Evolutionary conservation across 2,113 vertebrate species (phyloP).

Genomic region (Polypterus senegalus): DNA sequence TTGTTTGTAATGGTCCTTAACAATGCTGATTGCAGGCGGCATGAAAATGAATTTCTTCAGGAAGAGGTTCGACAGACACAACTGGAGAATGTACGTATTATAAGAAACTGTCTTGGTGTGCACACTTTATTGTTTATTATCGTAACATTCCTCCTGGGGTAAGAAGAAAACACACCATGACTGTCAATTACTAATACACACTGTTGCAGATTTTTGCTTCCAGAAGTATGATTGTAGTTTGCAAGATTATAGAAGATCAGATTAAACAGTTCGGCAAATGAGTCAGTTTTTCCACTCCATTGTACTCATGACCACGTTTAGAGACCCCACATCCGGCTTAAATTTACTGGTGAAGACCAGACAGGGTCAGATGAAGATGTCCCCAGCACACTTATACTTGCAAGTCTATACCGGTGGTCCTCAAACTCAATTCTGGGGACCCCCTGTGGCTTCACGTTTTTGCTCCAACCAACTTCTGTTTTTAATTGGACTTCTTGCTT

Average conservation of each 20-base stretch:
- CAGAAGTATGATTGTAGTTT: background rate
- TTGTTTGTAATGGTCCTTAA: conserved; percentile 5
- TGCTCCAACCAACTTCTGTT: too few relatives aligned
- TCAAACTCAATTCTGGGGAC: too few relatives aligned
- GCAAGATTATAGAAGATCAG: background rate
- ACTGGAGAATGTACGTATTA: conserved; percentile 26
- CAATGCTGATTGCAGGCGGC: conserved; percentile 18
- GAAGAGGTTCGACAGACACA: conserved; percentile 18
- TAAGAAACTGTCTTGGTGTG: too few relatives aligned
- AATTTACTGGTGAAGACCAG: too few relatives aligned
- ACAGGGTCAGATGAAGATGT: too few relatives aligned
- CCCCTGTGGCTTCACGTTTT: too few relatives aligned
- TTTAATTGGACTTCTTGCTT: too few relatives aligned
- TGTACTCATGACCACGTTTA: too few relatives aligned
- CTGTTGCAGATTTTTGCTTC: background rate
- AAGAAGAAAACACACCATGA: background rate
- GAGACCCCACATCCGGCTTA: too few relatives aligned
- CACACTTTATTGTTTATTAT: too few relatives aligned
- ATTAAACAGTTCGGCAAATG: background rate
- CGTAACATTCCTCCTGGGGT: background rate
- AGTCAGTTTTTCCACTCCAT: background rate
- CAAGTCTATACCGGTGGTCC: too few relatives aligned
- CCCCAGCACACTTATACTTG: too few relatives aligned
- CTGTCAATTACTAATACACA: background rate
- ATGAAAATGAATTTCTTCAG: conserved; percentile 28